Base-by-base conservation (phyloP, 2,113 vertebrate genomes). In the Melanerpes aurifrons region DNA sequence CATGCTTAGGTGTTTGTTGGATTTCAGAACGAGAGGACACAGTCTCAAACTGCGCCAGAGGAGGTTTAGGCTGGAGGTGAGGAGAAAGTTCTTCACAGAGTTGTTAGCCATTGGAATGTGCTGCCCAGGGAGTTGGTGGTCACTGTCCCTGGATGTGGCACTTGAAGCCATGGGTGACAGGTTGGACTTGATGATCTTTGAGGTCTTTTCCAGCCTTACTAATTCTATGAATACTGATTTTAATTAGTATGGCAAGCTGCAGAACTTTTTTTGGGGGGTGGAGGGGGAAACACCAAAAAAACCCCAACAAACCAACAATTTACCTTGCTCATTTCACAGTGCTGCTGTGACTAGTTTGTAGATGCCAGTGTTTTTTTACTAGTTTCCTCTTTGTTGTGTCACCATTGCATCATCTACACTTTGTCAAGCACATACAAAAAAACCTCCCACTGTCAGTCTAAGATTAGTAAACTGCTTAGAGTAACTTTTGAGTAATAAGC, bases 301-400 rank as follows among this genome's bases (percentile, higher is more conserved):
- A 22, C 2, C 9, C 53, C 53, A 48, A 19, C 22, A 3, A 53
- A 21, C 10, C 53, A 54, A 26, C 24, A 25, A 26, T 20, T 8
- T 26, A 45, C 5, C 8, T 29, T 50, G 22, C 25, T 19, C 7
- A 13, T 3, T 62, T 90, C 3, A 2, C 12, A 17, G 40, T 63
- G 37, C 0, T 45, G 11, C 61, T 50, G 4, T 43, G 86, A 63
- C 3, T 32, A 62, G 6, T 45, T 70, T 53, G 35, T 74, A 67
- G 40, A 20, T 48, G 12, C 8, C 19, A 29, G 15, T 43, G 54
- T 0, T 0, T 0, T 26, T 71, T 78, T 66, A 17, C 29, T 40
- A 20, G 8, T 75, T 84, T 48, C 13, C 29, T 79, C 21, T 80
- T 59, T 47, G 15, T 10, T 66, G 22, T 17, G 5, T 77, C 31